A percentile compares a stretch with the other conserved stretches of the same genome.
phyloP scores from a whole-genome alignment of 2,797 vertebrate genomes.

The Hipposideros larvatus region DNA sequence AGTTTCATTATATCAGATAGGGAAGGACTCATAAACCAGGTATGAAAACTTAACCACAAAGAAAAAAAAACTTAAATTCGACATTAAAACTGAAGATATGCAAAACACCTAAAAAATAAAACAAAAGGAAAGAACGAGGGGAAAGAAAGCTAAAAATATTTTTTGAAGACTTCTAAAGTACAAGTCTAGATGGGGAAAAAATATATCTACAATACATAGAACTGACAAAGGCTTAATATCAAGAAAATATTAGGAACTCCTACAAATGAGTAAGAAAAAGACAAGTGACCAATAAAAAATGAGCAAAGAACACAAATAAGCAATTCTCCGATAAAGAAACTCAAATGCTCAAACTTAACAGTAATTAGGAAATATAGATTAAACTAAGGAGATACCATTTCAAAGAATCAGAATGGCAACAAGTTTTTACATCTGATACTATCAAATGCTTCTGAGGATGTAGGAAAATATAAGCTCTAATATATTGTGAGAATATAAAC shows the following conservation, averaged over 20 bases:
- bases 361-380: slow-evolving; percentile 24
- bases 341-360: not conserved
- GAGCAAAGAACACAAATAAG: not conserved
- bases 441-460: not conserved
- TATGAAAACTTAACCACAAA: not conserved
- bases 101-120: not conserved
- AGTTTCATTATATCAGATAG: not conserved
- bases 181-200: not conserved
- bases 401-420: slow-evolving; percentile 5
- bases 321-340: slow-evolving; percentile 35
- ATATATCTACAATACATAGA: not conserved
- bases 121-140: not conserved
- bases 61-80: not conserved
- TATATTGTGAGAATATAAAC: not conserved
- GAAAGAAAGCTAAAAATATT: not conserved
- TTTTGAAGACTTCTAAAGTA: not conserved
- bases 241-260: not conserved
- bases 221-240: not conserved
- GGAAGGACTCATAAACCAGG: not conserved
- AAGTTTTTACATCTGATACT: not conserved
- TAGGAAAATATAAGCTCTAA: not conserved
- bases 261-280: not conserved
- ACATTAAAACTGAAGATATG: not conserved
- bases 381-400: slow-evolving; percentile 34
- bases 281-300: not conserved